A percentile compares a stretch with the other conserved stretches of the same genome.
Evolutionary conservation across 2,888 invertebrate genomes (phyloP).

Genomic region (Tipula vernalis): DNA sequence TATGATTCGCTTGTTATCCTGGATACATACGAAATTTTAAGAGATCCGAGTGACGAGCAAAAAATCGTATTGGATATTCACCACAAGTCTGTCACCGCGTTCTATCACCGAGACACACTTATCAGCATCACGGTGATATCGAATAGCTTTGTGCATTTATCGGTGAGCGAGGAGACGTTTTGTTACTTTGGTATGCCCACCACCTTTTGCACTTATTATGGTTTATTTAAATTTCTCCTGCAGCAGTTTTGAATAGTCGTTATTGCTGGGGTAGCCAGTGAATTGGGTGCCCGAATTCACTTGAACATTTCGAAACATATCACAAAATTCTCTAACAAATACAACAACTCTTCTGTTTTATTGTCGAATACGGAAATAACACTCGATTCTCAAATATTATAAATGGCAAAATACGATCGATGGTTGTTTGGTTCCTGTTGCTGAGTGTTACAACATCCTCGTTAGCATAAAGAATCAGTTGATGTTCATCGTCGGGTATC

Average conservation of each 20-base stretch:
- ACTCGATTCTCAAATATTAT: constrained; percentile 71
- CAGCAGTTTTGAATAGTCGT: constrained; percentile 60
- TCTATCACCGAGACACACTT: constrained; percentile 94
- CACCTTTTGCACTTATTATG: constrained; percentile 76
- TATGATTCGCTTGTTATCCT: constrained; percentile 54
- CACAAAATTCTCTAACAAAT: constrained; percentile 67
- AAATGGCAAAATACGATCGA: constrained; percentile 83
- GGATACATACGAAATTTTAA: constrained; percentile 83
- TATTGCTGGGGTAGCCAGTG: constrained; percentile 84
- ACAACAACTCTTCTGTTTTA: constrained; percentile 54
- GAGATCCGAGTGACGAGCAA: constrained; percentile 67
- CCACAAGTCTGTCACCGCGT: constrained; percentile 84
- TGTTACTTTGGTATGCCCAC: constrained; percentile 82
- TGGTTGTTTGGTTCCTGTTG: constrained; percentile 70
- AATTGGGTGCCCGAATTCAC: constrained; percentile 73
- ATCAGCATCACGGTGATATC: constrained; percentile 90
- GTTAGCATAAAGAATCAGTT: constrained; percentile 84
- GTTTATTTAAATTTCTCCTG: constrained; percentile 70
- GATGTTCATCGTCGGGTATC: constrained; percentile 73
- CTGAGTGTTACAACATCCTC: constrained; percentile 79
- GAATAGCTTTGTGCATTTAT: constrained; percentile 91
- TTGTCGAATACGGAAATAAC: constrained; percentile 82
- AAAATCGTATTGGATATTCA: constrained; percentile 83
- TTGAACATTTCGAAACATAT: constrained; percentile 82
- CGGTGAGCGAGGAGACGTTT: constrained; percentile 78